phyloP scores from a whole-genome alignment of 2,113 vertebrate species.

The Ornithorhynchus anatinus region DNA sequence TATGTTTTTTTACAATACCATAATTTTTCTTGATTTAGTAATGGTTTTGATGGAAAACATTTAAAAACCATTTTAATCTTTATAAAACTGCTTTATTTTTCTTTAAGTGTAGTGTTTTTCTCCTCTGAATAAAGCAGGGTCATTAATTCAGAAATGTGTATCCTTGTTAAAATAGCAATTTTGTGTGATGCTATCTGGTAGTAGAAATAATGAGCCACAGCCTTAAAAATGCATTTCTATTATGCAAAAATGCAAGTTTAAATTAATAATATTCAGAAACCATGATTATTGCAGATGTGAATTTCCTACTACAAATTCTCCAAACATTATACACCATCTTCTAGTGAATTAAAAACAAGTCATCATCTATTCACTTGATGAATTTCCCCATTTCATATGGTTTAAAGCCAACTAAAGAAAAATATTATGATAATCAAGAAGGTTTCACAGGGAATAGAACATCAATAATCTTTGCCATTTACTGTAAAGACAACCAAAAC shows the following conservation, averaged over 20 bases:
- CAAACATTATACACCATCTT: background rate
- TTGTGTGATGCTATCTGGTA: background rate
- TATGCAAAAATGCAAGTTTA: background rate
- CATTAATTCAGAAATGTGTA: background rate
- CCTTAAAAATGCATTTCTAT: background rate
- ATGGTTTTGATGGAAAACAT: background rate
- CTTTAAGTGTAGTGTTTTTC: background rate
- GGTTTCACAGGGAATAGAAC: background rate
- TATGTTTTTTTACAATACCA: background rate
- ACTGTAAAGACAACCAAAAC: too few relatives aligned
- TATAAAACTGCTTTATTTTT: background rate
- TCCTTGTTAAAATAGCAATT: background rate
- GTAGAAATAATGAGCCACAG: background rate
- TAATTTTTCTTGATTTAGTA: background rate
- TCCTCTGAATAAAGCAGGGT: background rate
- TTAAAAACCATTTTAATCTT: background rate
- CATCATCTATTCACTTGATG: background rate
- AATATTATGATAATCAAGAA: background rate
- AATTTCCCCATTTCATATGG: background rate
- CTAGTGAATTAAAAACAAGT: background rate
- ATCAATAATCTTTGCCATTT: background rate
- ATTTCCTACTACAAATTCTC: background rate
- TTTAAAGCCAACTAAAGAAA: background rate
- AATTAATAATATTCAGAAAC: background rate
- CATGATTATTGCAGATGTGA: background rate